These are phyloP conservation scores for Rhinophrynus dorsalis DNA, from an alignment of 2,797 vertebrate species.

Conservation along the genomic window DNA sequence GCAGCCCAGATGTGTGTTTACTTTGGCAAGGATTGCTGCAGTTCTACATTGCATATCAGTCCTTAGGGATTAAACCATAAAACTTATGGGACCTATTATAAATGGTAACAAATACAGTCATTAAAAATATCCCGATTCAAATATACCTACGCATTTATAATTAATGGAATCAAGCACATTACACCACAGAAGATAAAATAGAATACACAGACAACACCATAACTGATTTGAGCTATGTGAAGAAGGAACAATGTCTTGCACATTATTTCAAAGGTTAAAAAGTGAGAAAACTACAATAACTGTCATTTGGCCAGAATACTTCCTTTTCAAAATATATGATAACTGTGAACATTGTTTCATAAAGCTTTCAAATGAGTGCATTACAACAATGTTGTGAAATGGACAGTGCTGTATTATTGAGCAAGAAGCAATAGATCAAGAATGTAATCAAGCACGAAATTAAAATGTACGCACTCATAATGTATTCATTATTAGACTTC, in stretches of 20 bases:
- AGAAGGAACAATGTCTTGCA: slow-evolving; percentile 55
- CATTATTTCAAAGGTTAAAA: slow-evolving; percentile 15
- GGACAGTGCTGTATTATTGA: slow-evolving; percentile 22
- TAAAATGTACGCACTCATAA: slow-evolving; percentile 37
- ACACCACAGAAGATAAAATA: no score
- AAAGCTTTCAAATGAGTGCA: slow-evolving; percentile 19
- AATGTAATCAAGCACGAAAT: slow-evolving; percentile 46
- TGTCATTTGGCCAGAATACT: background rate
- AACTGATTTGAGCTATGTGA: background rate
- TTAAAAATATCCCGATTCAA: no score
- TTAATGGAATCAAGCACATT: no score
- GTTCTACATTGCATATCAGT: no score
- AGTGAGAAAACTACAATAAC: background rate
- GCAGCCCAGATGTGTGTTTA: no score
- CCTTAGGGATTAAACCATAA: no score
- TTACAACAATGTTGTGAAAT: slow-evolving; percentile 9
- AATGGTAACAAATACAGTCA: no score
- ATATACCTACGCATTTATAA: no score
- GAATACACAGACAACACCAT: no score
- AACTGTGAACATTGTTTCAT: background rate
- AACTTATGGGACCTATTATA: no score
- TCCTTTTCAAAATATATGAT: slow-evolving; percentile 13
- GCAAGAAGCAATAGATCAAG: slow-evolving; percentile 41
- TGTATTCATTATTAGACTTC: slow-evolving; percentile 40
- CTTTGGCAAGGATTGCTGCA: no score